A percentile compares a stretch with the other conserved stretches of the same genome.
Evolutionary conservation across 2,113 vertebrate species (phyloP).

Genomic region (Scartelaos histophorus): DNA sequence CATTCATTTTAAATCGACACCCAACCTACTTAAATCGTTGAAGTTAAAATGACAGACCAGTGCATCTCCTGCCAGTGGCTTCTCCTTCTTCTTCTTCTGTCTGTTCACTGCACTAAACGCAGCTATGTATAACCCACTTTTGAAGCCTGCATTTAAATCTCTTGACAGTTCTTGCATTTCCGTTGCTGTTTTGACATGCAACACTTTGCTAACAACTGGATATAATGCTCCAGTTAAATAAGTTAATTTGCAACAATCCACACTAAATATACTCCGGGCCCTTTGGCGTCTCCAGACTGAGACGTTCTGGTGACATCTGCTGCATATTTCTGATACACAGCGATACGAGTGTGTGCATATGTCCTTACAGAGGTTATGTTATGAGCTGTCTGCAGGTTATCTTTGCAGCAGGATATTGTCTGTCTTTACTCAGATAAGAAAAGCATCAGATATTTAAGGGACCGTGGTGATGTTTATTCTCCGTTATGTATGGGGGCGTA

Average conservation of each 20-base stretch:
- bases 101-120: neutral
- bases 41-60: neutral
- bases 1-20: neutral
- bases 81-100: neutral
- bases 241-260: neutral
- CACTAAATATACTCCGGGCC: neutral
- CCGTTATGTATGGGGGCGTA: neutral
- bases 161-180: neutral
- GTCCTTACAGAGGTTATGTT: neutral
- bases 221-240: neutral
- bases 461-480: neutral
- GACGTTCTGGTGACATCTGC: neutral
- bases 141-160: neutral
- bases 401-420: constrained; percentile 2
- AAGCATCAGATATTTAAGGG: constrained; percentile 1
- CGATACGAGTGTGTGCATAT: neutral
- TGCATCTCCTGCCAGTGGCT: neutral
- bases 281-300: neutral
- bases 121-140: neutral
- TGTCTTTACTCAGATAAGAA: neutral
- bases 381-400: constrained; percentile 4
- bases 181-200: neutral
- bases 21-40: neutral
- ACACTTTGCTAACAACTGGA: neutral
- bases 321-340: neutral